phyloP scores from a whole-genome alignment of 2,888 invertebrate species.

The Linyphia triangularis region DNA sequence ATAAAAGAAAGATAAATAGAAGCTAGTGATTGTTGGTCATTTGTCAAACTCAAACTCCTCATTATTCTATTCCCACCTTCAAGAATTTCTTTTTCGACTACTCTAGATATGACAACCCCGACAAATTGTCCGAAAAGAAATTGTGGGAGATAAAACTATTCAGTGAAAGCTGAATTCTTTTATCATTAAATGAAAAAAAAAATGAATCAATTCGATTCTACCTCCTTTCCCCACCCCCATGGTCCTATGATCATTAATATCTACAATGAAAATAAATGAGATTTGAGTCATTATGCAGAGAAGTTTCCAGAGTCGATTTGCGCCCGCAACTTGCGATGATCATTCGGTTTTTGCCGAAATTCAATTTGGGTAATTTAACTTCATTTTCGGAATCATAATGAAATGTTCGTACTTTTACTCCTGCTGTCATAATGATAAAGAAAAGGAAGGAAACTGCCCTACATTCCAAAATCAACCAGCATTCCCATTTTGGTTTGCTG shows the following conservation, averaged over 20 bases:
- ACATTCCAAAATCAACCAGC: neutral
- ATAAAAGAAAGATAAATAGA: neutral
- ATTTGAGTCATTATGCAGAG: slow-evolving; percentile 29
- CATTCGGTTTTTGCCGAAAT: slow-evolving; percentile 59
- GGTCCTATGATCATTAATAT: slow-evolving; percentile 55
- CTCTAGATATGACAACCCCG: slow-evolving; percentile 9
- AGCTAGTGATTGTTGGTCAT: slow-evolving; percentile 9
- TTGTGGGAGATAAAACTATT: slow-evolving; percentile 30
- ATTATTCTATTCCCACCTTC: neutral
- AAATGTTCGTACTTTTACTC: slow-evolving; percentile 19
- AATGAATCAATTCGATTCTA: slow-evolving; percentile 12
- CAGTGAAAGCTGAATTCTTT: slow-evolving; percentile 33
- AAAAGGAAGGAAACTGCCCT: neutral
- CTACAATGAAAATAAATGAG: slow-evolving; percentile 67
- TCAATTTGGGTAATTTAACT: slow-evolving; percentile 65
- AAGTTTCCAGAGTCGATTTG: slow-evolving; percentile 19
- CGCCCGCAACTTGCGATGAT: slow-evolving; percentile 1
- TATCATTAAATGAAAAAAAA: slow-evolving; percentile 63
- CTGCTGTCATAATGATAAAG: neutral
- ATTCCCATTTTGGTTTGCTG: neutral
- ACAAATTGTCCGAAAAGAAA: slow-evolving; percentile 42
- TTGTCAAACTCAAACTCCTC: neutral
- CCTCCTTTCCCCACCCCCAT: neutral
- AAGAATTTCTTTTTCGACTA: neutral
- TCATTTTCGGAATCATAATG: slow-evolving; percentile 30